phyloP scores from a whole-genome alignment of 2,888 invertebrate species.

The Drosophila nigricruria region DNA sequence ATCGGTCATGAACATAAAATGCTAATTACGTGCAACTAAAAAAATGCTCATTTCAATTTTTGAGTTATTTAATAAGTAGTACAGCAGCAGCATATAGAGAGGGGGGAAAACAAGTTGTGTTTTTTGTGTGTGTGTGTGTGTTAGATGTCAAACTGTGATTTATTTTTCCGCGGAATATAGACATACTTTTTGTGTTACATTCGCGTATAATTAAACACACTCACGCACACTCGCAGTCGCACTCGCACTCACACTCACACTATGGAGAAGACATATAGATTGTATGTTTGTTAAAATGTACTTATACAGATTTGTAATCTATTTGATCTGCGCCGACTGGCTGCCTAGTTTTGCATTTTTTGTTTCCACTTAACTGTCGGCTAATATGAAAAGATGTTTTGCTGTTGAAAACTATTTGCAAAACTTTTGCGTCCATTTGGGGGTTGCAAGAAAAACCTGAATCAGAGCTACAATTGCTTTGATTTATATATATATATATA shows the following conservation, averaged over 20 bases:
- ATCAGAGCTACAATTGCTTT: constrained; percentile 1
- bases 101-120: neutral
- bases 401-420: constrained; percentile 33
- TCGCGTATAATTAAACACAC: constrained; percentile 36
- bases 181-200: constrained; percentile 55
- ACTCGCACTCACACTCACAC: constrained; percentile 10
- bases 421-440: constrained; percentile 32
- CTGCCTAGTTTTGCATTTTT: constrained; percentile 67
- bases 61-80: constrained; percentile 60
- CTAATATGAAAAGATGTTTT: constrained; percentile 69
- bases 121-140: constrained; percentile 24
- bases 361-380: constrained; percentile 63
- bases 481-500: neutral
- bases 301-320: constrained; percentile 61
- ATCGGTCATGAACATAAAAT: constrained; percentile 70
- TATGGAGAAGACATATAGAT: constrained; percentile 20
- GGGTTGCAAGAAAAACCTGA: constrained; percentile 7
- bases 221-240: constrained; percentile 4
- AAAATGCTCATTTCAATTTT: constrained; percentile 54
- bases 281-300: constrained; percentile 20
- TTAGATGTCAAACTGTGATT: constrained; percentile 73
- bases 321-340: constrained; percentile 74
- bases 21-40: constrained; percentile 69
- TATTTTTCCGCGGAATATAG: constrained; percentile 67
- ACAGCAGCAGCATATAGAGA: constrained; percentile 9